Percentiles rank a stretch among this genome's conserved stretches.
These are phyloP conservation scores for Hassar affinis DNA, from an alignment of 2,113 vertebrate genomes.

Conservation along the genomic window DNA sequence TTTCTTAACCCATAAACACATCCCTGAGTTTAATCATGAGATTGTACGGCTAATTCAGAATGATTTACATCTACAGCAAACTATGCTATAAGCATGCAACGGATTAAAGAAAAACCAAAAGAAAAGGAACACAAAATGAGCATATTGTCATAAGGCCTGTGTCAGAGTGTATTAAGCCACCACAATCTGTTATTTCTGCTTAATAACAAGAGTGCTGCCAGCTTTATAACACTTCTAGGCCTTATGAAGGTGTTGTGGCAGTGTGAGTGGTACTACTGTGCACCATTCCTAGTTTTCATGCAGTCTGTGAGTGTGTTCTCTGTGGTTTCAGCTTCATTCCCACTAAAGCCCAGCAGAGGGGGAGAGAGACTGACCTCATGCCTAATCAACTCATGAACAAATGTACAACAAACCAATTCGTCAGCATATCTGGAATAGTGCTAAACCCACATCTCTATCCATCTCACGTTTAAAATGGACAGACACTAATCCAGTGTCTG, in stretches of 20 bases:
- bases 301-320: constrained; percentile 45
- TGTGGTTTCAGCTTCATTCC: constrained; percentile 37
- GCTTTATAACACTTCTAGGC: constrained; percentile 48
- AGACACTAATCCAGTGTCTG: background rate
- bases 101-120: background rate
- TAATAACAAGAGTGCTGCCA: background rate
- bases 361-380: constrained; percentile 55
- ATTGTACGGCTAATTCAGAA: constrained; percentile 7
- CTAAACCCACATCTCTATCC: background rate
- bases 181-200: constrained; percentile 17
- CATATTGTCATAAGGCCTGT: constrained; percentile 47
- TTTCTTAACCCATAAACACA: background rate
- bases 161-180: constrained; percentile 33
- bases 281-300: constrained; percentile 59
- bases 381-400: background rate
- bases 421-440: background rate
- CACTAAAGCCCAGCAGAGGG: constrained; percentile 70
- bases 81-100: constrained; percentile 44
- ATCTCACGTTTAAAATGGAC: background rate
- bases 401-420: background rate
- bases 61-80: constrained; percentile 37
- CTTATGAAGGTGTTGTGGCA: constrained; percentile 40
- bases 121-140: constrained; percentile 15
- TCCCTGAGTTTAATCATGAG: background rate
- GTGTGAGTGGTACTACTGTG: constrained; percentile 22